Percentiles rank a stretch among this genome's conserved stretches.
phyloP scores from a whole-genome alignment of 2,888 invertebrate species.

The Amblyteles armatorius region DNA sequence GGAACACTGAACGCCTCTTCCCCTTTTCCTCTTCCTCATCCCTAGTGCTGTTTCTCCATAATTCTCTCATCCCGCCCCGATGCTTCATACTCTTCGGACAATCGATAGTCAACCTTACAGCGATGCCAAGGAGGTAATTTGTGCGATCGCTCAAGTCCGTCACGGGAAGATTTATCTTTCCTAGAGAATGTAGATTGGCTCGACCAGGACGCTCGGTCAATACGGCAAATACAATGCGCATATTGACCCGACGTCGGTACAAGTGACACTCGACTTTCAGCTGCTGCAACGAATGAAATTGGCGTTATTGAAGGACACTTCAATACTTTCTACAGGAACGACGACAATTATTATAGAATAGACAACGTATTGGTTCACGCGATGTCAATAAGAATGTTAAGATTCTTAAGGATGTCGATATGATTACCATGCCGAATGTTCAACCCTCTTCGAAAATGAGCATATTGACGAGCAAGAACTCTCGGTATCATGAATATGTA shows the following conservation, averaged over 20 bases:
- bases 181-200: not conserved
- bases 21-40: conserved; percentile 21
- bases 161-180: conserved; percentile 2
- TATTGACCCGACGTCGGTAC: not conserved
- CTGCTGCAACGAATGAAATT: no score
- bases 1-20: conserved; percentile 46
- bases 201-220: not conserved
- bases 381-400: no score
- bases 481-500: conserved; percentile 49
- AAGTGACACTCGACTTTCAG: not conserved
- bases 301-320: no score
- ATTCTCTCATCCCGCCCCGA: conserved; percentile 11
- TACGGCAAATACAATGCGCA: not conserved
- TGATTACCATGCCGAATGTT: conserved; percentile 2
- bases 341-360: not conserved
- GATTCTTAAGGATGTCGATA: conserved; percentile 17
- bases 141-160: not conserved
- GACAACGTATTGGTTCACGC: no score
- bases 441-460: conserved; percentile 18
- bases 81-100: conserved; percentile 9
- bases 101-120: conserved; percentile 30
- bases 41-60: conserved; percentile 4
- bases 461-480: conserved; percentile 28
- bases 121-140: not conserved
- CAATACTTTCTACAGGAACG: no score